Percentiles rank a stretch among this genome's conserved stretches.
These are phyloP conservation scores for Porites lobata DNA, from an alignment of 92 coral and sea anemone species.

Conservation along the genomic window DNA sequence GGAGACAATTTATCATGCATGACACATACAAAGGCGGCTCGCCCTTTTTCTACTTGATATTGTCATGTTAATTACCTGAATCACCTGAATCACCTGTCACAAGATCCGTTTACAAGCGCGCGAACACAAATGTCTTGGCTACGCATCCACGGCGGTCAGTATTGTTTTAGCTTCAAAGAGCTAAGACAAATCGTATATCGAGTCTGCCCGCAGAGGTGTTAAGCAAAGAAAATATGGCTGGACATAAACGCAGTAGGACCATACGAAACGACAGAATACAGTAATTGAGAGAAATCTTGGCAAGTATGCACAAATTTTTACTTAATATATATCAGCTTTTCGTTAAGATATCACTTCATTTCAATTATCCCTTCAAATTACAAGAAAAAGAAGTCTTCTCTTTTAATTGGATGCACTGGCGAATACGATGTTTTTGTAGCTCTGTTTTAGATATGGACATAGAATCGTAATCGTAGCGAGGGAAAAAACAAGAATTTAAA, in stretches of 20 bases:
- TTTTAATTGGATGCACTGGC: too few species aligned
- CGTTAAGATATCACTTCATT: not conserved
- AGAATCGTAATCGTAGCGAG: too few species aligned
- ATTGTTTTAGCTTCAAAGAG: not conserved
- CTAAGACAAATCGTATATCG: not conserved
- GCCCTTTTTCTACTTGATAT: slow-evolving; percentile 5
- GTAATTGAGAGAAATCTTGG: not conserved
- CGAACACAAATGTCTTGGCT: not conserved
- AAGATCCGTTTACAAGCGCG: not conserved
- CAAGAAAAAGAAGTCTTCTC: not conserved
- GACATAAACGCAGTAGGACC: not conserved
- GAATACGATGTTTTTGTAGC: too few species aligned
- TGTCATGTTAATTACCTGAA: slow-evolving; percentile 20
- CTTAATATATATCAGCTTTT: not conserved
- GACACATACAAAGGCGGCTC: not conserved
- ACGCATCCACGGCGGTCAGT: not conserved
- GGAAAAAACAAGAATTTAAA: too few species aligned
- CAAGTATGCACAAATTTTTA: not conserved
- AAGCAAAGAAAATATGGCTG: not conserved
- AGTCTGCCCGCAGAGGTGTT: not conserved
- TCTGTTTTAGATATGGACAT: too few species aligned
- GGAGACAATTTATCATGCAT: slow-evolving; percentile 1
- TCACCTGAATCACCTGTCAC: slow-evolving; percentile 32
- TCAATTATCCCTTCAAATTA: not conserved
- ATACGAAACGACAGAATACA: not conserved